Base-by-base conservation (phyloP, 2,888 invertebrate genomes). In the Cetonia aurata region DNA sequence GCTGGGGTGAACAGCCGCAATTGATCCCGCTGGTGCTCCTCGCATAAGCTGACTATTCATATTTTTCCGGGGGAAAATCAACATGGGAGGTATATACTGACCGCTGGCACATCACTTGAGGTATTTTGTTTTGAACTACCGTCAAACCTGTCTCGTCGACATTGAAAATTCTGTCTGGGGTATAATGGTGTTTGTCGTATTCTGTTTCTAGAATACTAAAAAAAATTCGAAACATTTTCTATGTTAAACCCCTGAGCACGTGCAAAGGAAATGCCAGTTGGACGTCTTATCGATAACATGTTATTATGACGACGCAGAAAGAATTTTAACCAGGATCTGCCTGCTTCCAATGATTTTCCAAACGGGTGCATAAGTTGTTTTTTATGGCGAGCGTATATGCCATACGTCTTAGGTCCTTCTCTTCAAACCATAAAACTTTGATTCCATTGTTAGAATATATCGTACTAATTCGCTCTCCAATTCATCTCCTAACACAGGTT, bases 141-240 rank as follows among this genome's bases (percentile, higher is more conserved):
- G 79, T 71, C 12, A 84, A 71, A 4, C 82, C 82, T 12, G 80
- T 81, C 74, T 83, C 82, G 68, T 83, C 81, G 0, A 81, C 79
- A n/a, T n/a, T n/a, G n/a, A n/a, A n/a, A n/a, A n/a, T n/a, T 42
- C 77, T 72, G 67, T 77, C 59, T 42, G 73, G 71, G 15, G 60
- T 65, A 75, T 67, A 77, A 41, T 68, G 75, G 33, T 71, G 60
- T 72, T 72, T 72, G 50, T 68, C 4, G 3, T 6, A 3, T 33
- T 6, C 33, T 6, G 3, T 6, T 33, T 6, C 4, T 6, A 6
- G 6, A 33, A 6, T 6, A 33, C 33, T 6, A n/a, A 33, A 33
- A 33, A 33, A 33, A 33, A 6, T 6, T 33, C 3, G 33, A 3
- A 6, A 33, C 33, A 33, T 3, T 6, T 33, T 33, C 33, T 33